A percentile compares a stretch with the other conserved stretches of the same genome.
phyloP scores from a whole-genome alignment of 92 coral and sea anemone genomes.

The Virgularia gustaviana region DNA sequence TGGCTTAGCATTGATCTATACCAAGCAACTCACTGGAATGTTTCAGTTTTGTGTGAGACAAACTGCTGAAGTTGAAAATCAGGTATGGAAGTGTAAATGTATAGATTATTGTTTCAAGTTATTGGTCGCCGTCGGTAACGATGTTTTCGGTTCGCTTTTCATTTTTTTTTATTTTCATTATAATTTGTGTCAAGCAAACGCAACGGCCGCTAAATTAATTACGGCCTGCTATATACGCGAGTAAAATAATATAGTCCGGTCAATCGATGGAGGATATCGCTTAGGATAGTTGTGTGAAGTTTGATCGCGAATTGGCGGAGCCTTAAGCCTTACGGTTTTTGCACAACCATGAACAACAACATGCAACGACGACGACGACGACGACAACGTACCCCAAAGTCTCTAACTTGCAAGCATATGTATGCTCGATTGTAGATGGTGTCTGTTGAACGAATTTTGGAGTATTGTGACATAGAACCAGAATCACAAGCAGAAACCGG shows the following conservation, averaged over 20 bases:
- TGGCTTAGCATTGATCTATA: conserved; percentile 75
- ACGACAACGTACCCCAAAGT: background rate
- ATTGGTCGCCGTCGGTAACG: background rate
- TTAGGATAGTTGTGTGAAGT: too few species aligned
- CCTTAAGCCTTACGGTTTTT: too few species aligned
- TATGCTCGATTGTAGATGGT: conserved; percentile 77
- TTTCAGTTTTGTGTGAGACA: conserved; percentile 88
- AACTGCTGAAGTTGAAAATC: conserved; percentile 90
- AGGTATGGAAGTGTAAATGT: too few species aligned
- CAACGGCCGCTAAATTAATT: too few species aligned
- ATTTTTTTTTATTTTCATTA: background rate
- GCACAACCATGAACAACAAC: too few species aligned
- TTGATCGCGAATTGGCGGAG: too few species aligned
- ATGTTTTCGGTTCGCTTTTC: background rate
- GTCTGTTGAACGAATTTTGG: conserved; percentile 90
- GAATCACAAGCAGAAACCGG: conserved; percentile 66
- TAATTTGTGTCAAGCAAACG: background rate
- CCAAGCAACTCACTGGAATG: conserved; percentile 72
- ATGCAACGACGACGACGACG: too few species aligned
- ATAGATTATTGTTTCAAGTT: background rate
- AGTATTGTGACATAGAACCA: conserved; percentile 72
- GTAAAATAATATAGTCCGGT: too few species aligned
- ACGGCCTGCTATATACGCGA: too few species aligned
- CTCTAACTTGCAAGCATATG: background rate
- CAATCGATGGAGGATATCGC: too few species aligned